Percentiles rank a stretch among this genome's conserved stretches.
Evolutionary conservation across 2,888 invertebrate genomes (phyloP).

Genomic region (Acanthococcus lagerstroemiae): DNA sequence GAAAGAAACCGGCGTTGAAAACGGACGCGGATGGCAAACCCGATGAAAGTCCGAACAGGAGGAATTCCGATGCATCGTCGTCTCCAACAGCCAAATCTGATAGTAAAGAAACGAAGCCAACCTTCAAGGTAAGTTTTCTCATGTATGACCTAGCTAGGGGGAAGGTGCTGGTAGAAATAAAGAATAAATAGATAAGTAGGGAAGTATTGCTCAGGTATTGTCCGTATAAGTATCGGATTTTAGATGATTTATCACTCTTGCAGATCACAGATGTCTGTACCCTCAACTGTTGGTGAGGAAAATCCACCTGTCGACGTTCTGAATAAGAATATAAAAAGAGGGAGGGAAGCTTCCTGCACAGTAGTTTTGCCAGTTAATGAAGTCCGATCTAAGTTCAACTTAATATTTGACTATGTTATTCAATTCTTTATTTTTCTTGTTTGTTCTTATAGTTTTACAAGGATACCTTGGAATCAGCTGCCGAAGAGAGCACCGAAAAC

Average conservation of each 20-base stretch:
- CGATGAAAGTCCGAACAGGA: constrained; percentile 17
- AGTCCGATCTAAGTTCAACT: not conserved
- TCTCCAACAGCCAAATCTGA: constrained; percentile 10
- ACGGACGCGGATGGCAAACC: not conserved
- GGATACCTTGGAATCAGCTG: constrained; percentile 70
- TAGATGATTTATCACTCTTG: too few species aligned
- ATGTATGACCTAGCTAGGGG: too few species aligned
- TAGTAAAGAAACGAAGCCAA: constrained; percentile 5
- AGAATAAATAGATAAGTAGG: too few species aligned
- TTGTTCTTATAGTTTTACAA: constrained; percentile 61
- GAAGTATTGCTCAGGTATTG: too few species aligned
- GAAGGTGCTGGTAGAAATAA: too few species aligned
- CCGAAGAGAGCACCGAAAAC: constrained; percentile 40
- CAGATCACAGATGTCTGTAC: too few species aligned
- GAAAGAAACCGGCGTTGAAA: constrained; percentile 10
- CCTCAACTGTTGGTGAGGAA: too few species aligned
- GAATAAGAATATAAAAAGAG: too few species aligned
- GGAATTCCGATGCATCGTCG: constrained; percentile 1
- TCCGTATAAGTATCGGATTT: too few species aligned
- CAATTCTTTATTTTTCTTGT: not conserved
- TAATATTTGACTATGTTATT: not conserved
- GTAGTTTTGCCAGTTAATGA: too few species aligned
- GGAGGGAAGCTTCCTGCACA: too few species aligned
- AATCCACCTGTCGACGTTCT: too few species aligned
- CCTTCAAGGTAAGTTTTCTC: constrained; percentile 15